phyloP scores from a whole-genome alignment of 2,113 vertebrate genomes.

The Vicugna pacos region DNA sequence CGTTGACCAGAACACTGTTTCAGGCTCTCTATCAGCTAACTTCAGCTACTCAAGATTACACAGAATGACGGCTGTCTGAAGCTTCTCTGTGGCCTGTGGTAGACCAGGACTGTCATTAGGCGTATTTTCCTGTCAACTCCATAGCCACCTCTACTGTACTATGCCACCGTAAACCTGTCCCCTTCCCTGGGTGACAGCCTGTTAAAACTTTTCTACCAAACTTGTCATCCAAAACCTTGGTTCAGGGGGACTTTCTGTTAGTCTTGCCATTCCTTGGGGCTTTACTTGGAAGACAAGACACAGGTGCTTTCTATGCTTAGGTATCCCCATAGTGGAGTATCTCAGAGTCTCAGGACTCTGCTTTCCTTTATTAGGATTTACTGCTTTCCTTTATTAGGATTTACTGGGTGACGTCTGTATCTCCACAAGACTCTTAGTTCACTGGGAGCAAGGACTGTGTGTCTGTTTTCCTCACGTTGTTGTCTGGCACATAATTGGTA shows the following conservation, averaged over 20 bases:
- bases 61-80: neutral
- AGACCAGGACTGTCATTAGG: neutral
- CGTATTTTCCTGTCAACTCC: neutral
- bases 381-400: neutral
- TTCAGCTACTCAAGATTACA: neutral
- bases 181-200: neutral
- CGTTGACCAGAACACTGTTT: neutral
- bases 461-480: neutral
- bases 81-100: neutral
- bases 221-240: neutral
- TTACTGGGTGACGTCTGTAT: neutral
- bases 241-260: neutral
- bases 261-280: neutral
- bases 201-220: slow-evolving; percentile 21
- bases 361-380: neutral
- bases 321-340: neutral
- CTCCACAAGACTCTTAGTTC: neutral
- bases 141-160: neutral
- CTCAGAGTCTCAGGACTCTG: neutral
- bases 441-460: neutral
- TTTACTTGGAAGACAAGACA: neutral
- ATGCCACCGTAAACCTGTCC: neutral
- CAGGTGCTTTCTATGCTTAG: neutral
- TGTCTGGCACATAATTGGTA: neutral
- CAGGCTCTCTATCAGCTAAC: neutral